Evolutionary conservation across 2,113 vertebrate genomes (phyloP), one percentile per base, ranked within the genome.

Genomic region (Leptobrachium ailaonicum): DNA sequence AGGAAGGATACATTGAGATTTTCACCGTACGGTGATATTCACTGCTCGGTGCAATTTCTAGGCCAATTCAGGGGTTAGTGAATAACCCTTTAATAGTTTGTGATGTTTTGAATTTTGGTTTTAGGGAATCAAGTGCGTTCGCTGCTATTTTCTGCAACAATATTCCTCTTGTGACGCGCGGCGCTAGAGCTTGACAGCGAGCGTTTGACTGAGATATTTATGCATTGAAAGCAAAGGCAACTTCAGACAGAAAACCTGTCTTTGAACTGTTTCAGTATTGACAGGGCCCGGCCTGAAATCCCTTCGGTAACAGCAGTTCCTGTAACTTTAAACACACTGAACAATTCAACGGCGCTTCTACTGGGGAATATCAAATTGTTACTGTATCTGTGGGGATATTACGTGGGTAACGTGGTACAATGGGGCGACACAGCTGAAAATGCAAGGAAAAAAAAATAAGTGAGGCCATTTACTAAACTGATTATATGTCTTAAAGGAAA

Each of bases 141-240:
- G 11, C 56, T 60, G 56, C 10, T 60, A 60, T 0, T 1, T 69
- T 64, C 11, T 45, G 10, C 2, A 72, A 79, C 56, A 71, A 53
- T 71, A 72, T 71, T 42, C 70, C 70, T 79, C 67, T 79, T 6
- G 20, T 9, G 11, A 56, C 10, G 50, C 41, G 5, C 14, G 2
- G 2, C 41, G 43, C 64, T 47, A 44, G 56, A 43, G 3, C 75
- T n/a, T 67, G 14, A 44, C 75, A 20, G 66, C 10, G 6, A 44
- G 43, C 41, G 54, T 40, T 67, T 79, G 76, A 79, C 64, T 79
- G 69, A 72, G 68, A 64, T 72, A 79, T 72, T 72, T 72, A 45
- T 50, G 53, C 53, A 72, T 64, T 79, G 69, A 72, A 79, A 79
- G 69, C 20, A 54, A 73, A 54, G 60, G 77, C 70, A 20, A 66